Evolutionary conservation across 2,888 invertebrate genomes (phyloP).

Genomic region (Pterostichus niger): DNA sequence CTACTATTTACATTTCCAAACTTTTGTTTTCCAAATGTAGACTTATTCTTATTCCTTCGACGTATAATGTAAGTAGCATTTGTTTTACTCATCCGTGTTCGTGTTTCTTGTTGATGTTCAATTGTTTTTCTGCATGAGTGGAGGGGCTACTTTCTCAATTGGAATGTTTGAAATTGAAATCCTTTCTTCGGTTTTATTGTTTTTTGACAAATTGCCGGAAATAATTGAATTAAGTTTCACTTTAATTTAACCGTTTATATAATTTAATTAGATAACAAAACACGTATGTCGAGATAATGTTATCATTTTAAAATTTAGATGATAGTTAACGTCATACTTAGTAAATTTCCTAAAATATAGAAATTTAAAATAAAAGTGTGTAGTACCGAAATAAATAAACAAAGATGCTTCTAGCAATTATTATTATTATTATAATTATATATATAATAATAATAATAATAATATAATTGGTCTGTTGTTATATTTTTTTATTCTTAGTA

Average conservation of each 20-base stretch:
- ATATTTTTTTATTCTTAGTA: slow-evolving; percentile 28
- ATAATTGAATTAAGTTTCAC: background rate
- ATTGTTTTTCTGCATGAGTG: slow-evolving; percentile 13
- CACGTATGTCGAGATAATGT: no score
- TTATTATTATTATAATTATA: no score
- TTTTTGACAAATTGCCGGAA: background rate
- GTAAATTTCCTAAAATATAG: no score
- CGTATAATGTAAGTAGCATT: slow-evolving; percentile 35
- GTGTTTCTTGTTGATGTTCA: slow-evolving; percentile 25
- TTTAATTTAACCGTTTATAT: no score
- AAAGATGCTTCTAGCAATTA: no score
- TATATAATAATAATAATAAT: no score
- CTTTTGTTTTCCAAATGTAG: background rate
- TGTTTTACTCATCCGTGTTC: slow-evolving; percentile 26
- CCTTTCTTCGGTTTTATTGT: background rate
- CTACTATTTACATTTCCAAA: background rate
- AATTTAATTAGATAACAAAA: no score
- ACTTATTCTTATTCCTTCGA: slow-evolving; percentile 5
- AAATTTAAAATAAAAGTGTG: no score
- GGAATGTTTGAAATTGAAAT: slow-evolving; percentile 22
- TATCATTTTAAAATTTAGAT: no score
- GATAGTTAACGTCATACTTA: no score
- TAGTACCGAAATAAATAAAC: no score
- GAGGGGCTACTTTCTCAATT: slow-evolving; percentile 16
- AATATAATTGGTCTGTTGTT: slow-evolving; percentile 12